Conservation (phyloP, 2,888 invertebrate species). For the Oscheius sp. region DNA sequence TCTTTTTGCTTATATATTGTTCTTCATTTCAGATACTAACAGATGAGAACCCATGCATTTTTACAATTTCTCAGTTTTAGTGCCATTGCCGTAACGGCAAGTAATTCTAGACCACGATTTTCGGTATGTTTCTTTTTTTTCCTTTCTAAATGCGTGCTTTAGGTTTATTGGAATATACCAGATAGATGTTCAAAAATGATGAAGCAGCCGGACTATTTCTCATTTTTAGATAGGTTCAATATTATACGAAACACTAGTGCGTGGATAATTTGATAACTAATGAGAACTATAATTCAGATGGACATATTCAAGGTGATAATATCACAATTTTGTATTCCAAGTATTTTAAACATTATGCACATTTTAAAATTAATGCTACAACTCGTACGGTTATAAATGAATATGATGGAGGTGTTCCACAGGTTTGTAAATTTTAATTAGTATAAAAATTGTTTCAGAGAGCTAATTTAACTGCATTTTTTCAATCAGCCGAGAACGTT, state of each 20-base stretch:
- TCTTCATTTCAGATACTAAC: not conserved
- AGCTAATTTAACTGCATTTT: not conserved
- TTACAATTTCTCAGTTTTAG: not conserved
- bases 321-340: constrained; percentile 56
- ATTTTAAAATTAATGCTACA: constrained; percentile 34
- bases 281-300: constrained; percentile 32
- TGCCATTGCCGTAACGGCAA: not conserved
- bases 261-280: not conserved
- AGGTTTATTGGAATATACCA: constrained; percentile 30
- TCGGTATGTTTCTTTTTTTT: not conserved
- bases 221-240: not conserved
- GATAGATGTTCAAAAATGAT: constrained; percentile 7
- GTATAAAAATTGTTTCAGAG: not conserved
- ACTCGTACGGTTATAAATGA: constrained; percentile 34
- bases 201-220: constrained; percentile 9
- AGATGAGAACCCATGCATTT: not conserved
- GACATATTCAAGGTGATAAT: constrained; percentile 41
- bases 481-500: not conserved
- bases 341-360: constrained; percentile 51
- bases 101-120: constrained; percentile 6
- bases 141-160: not conserved
- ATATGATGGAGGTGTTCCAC: constrained; percentile 58
- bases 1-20: not conserved
- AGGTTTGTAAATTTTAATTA: constrained; percentile 34
- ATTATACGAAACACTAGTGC: constrained; percentile 14